phyloP scores from a whole-genome alignment of 1,140 invertebrate species.

The Drosophila lacteicornis region DNA sequence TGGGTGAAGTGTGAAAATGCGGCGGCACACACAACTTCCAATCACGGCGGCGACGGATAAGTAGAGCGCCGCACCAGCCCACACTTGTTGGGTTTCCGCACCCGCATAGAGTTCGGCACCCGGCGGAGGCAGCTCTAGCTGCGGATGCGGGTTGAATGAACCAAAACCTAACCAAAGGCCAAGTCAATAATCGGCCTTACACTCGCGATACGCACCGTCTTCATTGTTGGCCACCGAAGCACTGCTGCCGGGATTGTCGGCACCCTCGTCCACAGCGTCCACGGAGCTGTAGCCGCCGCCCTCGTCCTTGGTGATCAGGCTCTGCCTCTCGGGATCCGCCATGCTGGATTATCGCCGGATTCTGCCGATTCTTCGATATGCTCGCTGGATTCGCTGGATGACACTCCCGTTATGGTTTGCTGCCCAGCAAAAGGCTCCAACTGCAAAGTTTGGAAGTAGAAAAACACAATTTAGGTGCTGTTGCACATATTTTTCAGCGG shows the following conservation, averaged over 20 bases:
- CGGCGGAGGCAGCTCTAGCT: conserved; percentile 16
- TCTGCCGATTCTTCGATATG: conserved; percentile 4
- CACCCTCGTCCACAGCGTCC: conserved; percentile 53
- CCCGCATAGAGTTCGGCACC: conserved; percentile 15
- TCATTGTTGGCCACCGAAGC: conserved; percentile 56
- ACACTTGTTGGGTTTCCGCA: conserved; percentile 78
- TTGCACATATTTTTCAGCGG: conserved; percentile 22
- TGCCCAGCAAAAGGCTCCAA: conserved; percentile 69
- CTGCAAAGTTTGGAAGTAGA: conserved; percentile 47
- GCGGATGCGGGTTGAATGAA: conserved; percentile 56
- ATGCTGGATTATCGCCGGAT: conserved; percentile 40
- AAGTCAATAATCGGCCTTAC: conserved; percentile 14
- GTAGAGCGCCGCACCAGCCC: conserved; percentile 52
- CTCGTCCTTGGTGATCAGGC: conserved; percentile 68
- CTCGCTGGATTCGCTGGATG: conserved; percentile 15
- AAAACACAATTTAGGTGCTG: conserved; percentile 18
- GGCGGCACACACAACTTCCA: conserved; percentile 53
- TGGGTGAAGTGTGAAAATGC: conserved; percentile 67
- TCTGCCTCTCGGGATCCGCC: conserved; percentile 74
- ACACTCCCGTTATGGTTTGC: conserved; percentile 65
- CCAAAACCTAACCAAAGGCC: conserved; percentile 7
- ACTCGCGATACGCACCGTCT: conserved; percentile 61
- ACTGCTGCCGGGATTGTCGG: conserved; percentile 65
- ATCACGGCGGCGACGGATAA: conserved; percentile 57
- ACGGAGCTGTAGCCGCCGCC: conserved; percentile 60